These are phyloP conservation scores for Pterostichus madidus DNA, from an alignment of 2,888 invertebrate genomes.

Conservation along the genomic window DNA sequence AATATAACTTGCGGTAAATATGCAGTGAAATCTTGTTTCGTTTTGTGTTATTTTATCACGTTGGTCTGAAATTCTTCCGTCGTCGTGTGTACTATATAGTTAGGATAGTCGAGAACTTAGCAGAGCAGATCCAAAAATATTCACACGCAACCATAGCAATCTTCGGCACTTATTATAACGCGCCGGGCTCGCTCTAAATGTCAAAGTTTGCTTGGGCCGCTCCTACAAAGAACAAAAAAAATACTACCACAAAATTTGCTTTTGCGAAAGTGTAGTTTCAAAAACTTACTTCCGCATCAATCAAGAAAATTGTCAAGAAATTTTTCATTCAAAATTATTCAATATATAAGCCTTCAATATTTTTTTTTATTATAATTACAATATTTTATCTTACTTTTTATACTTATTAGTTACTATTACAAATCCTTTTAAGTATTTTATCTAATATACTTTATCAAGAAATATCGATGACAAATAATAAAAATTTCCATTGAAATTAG, in stretches of 20 bases:
- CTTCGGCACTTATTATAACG: constrained; percentile 45
- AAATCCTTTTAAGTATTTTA: too few species aligned
- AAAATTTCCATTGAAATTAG: too few species aligned
- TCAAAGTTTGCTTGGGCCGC: constrained; percentile 55
- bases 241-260: constrained; percentile 37
- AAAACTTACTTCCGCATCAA: constrained; percentile 47
- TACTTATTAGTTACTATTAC: too few species aligned
- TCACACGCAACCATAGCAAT: constrained; percentile 50
- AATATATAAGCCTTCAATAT: neutral
- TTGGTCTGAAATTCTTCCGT: constrained; percentile 29
- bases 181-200: constrained; percentile 39
- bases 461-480: too few species aligned
- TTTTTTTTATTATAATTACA: too few species aligned
- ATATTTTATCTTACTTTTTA: too few species aligned
- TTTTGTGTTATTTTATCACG: constrained; percentile 59
- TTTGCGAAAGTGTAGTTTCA: constrained; percentile 25
- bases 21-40: neutral
- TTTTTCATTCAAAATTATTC: neutral
- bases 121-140: constrained; percentile 61
- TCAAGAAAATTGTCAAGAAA: neutral
- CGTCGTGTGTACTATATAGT: constrained; percentile 52
- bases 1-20: neutral
- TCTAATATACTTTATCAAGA: too few species aligned
- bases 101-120: constrained; percentile 55
- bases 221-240: constrained; percentile 33